These are phyloP conservation scores for Kryptolebias marmoratus DNA, from an alignment of 2,113 vertebrate genomes.

Conservation along the genomic window DNA sequence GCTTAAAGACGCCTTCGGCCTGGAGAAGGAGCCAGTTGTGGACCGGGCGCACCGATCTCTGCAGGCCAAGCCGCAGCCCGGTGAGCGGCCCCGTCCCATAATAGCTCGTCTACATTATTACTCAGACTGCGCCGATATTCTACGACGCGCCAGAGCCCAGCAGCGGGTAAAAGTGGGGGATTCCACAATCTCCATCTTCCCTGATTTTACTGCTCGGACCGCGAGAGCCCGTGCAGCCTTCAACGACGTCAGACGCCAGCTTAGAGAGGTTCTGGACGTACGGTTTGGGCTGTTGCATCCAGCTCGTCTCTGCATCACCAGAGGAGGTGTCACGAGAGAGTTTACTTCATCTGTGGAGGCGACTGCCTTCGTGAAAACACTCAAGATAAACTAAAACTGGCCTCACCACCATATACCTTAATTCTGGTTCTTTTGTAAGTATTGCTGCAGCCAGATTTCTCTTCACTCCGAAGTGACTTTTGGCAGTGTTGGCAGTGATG, in stretches of 20 bases:
- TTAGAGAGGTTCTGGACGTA: not conserved
- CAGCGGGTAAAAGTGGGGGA: not conserved
- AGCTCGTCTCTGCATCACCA: too few species aligned
- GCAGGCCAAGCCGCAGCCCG: too few species aligned
- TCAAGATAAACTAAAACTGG: not conserved
- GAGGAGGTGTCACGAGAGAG: too few species aligned
- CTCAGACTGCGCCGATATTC: not conserved
- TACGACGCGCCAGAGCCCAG: not conserved
- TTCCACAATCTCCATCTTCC: not conserved
- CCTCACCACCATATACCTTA: not conserved
- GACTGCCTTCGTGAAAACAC: too few species aligned
- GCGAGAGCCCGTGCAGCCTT: not conserved
- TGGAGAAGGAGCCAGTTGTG: too few species aligned
- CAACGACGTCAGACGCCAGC: not conserved
- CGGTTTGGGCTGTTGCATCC: not conserved
- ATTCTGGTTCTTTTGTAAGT: not conserved
- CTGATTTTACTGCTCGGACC: not conserved
- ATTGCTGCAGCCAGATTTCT: not conserved
- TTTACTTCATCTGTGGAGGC: too few species aligned
- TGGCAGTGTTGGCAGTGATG: not conserved
- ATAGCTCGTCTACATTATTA: too few species aligned
- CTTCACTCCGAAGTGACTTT: not conserved
- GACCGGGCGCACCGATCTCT: too few species aligned
- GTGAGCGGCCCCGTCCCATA: too few species aligned
- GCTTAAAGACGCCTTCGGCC: too few species aligned